Percentiles rank a stretch among this genome's conserved stretches.
Conservation (phyloP, 1,140 invertebrate species). For the Neodiprion fabricii region DNA sequence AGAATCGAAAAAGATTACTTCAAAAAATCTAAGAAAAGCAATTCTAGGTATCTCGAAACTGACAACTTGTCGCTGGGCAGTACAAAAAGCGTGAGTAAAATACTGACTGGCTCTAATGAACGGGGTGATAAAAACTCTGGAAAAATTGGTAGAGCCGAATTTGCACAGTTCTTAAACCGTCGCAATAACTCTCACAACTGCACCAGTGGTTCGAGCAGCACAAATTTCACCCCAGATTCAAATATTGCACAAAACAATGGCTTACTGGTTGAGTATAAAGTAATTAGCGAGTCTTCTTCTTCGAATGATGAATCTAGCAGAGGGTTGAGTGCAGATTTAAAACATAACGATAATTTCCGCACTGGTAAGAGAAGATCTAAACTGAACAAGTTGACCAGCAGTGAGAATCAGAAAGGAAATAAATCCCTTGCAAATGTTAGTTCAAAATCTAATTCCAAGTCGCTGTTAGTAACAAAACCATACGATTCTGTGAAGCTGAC, state of each 20-base stretch:
- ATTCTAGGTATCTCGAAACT: no score
- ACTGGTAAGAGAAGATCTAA: not conserved
- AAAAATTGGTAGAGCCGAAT: no score
- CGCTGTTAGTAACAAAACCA: conserved; percentile 16
- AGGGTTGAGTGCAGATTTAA: not conserved
- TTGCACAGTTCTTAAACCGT: no score
- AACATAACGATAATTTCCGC: not conserved
- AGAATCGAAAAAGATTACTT: not conserved
- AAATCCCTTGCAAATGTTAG: not conserved
- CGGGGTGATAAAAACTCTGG: no score
- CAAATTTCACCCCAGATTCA: not conserved
- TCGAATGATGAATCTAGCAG: not conserved
- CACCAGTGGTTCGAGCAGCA: not conserved
- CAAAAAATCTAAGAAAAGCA: not conserved
- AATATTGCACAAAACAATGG: not conserved
- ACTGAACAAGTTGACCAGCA: not conserved
- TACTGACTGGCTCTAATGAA: no score
- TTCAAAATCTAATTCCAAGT: not conserved
- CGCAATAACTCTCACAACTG: no score
- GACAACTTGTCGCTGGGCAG: not conserved
- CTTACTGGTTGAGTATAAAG: not conserved
- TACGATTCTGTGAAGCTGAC: conserved; percentile 19
- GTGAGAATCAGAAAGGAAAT: not conserved
- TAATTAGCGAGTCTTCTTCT: not conserved
- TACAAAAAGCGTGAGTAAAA: no score